A percentile compares a stretch with the other conserved stretches of the same genome.
Conservation (phyloP, 1,140 invertebrate species). For the Caenorhabditis elegans region DNA sequence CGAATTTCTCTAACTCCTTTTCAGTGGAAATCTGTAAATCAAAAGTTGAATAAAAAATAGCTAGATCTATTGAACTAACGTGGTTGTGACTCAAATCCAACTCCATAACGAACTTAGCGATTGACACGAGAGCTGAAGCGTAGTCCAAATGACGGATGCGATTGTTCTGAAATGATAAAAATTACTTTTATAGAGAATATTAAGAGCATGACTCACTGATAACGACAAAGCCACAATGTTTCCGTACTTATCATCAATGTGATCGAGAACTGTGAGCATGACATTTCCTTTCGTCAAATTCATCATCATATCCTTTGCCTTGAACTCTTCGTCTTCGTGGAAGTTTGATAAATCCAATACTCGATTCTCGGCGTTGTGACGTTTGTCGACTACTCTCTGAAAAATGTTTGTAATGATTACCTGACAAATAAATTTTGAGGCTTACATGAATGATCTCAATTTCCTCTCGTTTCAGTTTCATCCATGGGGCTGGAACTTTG, state of each 20-base stretch:
- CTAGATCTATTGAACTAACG: neutral
- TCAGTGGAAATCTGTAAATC: neutral
- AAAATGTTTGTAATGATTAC: neutral
- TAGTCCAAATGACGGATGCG: conserved; percentile 3
- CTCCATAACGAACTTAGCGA: conserved; percentile 4
- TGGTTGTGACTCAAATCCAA: conserved; percentile 10
- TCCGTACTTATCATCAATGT: conserved; percentile 7
- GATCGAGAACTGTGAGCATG: conserved; percentile 2
- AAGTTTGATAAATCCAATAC: neutral
- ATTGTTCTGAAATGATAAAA: neutral
- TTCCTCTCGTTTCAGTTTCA: neutral
- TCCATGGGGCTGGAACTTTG: neutral
- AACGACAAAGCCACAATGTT: neutral
- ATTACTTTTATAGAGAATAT: neutral
- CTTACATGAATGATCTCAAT: conserved; percentile 7
- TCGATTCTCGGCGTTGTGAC: neutral
- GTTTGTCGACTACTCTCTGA: conserved; percentile 9
- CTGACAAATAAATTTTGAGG: neutral
- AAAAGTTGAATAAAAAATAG: neutral
- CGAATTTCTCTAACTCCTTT: neutral
- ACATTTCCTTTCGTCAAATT: conserved; percentile 14
- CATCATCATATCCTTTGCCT: neutral
- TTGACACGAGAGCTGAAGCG: neutral
- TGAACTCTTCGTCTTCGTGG: conserved; percentile 11
- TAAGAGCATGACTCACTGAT: neutral